Base-by-base conservation (phyloP, 30 jellyfish, hydroid and myxozoan genomes). In the Turritopsis rubra region DNA sequence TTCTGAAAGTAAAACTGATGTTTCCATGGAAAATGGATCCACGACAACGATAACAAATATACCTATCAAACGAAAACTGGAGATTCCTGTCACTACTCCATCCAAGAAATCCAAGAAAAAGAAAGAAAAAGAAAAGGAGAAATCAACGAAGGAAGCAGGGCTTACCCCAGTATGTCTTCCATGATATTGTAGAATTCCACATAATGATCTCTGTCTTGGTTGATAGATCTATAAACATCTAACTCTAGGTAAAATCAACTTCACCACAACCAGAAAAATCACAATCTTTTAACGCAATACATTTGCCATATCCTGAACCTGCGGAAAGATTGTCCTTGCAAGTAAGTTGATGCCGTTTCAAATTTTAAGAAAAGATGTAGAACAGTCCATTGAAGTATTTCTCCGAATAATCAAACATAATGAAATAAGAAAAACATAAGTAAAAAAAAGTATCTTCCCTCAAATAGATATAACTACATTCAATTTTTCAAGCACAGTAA, bases 61-160 rank as follows among this genome's bases (percentile, higher is more conserved):
- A 17, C 71, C 80, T n/a, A 72, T 81, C 79, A 90, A 85, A 79
- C 79, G 95, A 19, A 89, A 89, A 80, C 79, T 65, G 0, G 96
- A 89, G 18, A 20, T 82, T 52, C 41, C 70, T 23, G 80, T 52
- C 71, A 79, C 88, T 27, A 75, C 88, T 68, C 90, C 87, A 28
- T 80, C 60, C 28, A 90, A 90, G 79, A 66, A 88, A 75, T 89
- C 90, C 52, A 70, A 89, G 31, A 90, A 90, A 41, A 91, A 89
- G 80, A 90, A 90, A 75, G 90, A 89, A 17, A 84, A 88, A 52
- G 66, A 21, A 53, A 83, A 79, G 29, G 96, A 88, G 1, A 88
- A 89, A 66, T 53, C 41, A 21, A 19, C 76, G 71, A 53, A 25
- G 24, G 85, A 19, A 90, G 66, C 60, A 41, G 13, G 9, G 60